These are phyloP conservation scores for Tenebrio molitor DNA, from an alignment of 1,140 invertebrate genomes.

Conservation along the genomic window DNA sequence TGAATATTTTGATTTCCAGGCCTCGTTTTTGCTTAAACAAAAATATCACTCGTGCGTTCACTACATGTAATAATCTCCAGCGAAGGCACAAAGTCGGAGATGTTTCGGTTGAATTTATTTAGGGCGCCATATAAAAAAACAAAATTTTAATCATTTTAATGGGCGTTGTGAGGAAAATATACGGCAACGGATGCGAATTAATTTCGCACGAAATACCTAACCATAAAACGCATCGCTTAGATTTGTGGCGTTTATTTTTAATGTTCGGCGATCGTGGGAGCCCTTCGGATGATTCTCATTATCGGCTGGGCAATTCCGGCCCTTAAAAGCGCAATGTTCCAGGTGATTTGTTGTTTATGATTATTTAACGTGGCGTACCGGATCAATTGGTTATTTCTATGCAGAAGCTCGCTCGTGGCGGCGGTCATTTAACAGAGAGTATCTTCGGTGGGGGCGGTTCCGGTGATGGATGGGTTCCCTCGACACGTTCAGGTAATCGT, in stretches of 20 bases:
- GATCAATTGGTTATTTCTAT: constrained; percentile 38
- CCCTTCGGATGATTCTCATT: constrained; percentile 22
- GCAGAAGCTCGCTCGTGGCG: constrained; percentile 29
- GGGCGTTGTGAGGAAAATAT: not conserved
- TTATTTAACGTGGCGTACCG: constrained; percentile 16
- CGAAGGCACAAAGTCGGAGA: not conserved
- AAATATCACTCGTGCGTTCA: no score
- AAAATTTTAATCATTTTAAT: constrained; percentile 13
- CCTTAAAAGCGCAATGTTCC: constrained; percentile 18
- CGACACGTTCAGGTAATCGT: constrained; percentile 29
- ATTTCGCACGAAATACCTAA: not conserved
- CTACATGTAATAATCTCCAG: no score
- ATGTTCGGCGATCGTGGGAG: constrained; percentile 9
- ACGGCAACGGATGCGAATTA: not conserved
- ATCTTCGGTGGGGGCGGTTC: constrained; percentile 6
- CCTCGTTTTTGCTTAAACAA: no score
- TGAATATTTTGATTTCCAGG: not conserved
- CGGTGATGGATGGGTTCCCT: constrained; percentile 21
- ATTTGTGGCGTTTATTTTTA: constrained; percentile 34
- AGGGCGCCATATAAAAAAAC: not conserved
- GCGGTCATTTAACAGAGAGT: constrained; percentile 32
- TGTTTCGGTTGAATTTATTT: not conserved
- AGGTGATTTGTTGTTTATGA: constrained; percentile 34
- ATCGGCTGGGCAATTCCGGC: constrained; percentile 1
- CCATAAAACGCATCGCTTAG: constrained; percentile 7